Base-by-base conservation (phyloP, 1,140 invertebrate genomes). In the Brachionus manjavacas region DNA sequence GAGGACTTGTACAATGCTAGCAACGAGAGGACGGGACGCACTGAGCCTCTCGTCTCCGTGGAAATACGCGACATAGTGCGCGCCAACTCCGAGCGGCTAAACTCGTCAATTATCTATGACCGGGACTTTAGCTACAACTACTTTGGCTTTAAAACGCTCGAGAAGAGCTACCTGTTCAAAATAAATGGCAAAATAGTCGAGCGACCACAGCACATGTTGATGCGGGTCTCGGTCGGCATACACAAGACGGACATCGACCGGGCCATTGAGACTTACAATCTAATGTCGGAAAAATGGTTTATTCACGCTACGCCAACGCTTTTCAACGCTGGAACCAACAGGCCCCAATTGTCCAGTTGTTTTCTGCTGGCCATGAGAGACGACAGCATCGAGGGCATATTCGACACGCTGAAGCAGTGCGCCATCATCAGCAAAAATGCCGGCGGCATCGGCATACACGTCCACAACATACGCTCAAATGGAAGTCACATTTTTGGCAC, bases 301-400 rank as follows among this genome's bases (percentile, higher is more conserved):
- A 99, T 96, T 1, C 97, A 99, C 91, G 96, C 96, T 12, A 96
- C 96, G 12, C 97, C 97, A 8, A 99, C 97, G 2, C 91, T 99
- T 9, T 99, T 98, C 87, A 95, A 96, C 87, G 94, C 97, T 84
- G 97, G 95, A 52, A 99, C 97, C 11, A 92, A 92, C 9, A 91
- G 92, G 41, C 96, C 96, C 46, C 97, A 99, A 89, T 91, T 99
- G 84, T 98, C 96, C 0, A 93, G 95, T 78, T 99, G 97, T 89
- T 99, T 99, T 86, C 90, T 99, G 3, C 88, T 99, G 43, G 95
- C 96, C 0, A 98, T 99, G 95, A 92, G 92, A 74, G 94, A 95
- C 12, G 98, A 99, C 89, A 97, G 95, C 85, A 98, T 99, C 87
- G 95, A 98, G 87, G 97, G 97, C n/a, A 99, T 99, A 86, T 99